Conservation (phyloP, 2,888 invertebrate genomes). For the Plusia festucae region DNA sequence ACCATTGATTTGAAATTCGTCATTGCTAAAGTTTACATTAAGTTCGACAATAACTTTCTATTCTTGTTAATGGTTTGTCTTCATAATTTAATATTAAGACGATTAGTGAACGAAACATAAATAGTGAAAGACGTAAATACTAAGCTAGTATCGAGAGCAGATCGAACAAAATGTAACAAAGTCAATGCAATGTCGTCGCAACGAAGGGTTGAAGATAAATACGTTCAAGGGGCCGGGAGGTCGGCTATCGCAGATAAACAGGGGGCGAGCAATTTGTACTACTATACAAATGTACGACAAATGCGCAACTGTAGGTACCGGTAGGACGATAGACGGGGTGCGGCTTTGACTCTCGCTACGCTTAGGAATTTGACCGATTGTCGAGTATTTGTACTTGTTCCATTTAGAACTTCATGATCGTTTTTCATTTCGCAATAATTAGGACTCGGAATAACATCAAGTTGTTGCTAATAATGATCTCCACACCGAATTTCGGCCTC, state of each 20-base stretch:
- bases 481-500: no score
- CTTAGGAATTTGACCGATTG: slow-evolving; percentile 55
- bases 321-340: slow-evolving; percentile 52
- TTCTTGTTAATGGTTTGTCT: no score
- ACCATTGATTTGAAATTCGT: not conserved
- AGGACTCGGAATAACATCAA: no score
- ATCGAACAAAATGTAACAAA: slow-evolving; percentile 81
- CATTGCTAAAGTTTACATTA: no score
- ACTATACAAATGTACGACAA: slow-evolving; percentile 84
- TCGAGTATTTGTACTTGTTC: slow-evolving; percentile 48
- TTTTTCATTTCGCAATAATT: slow-evolving; percentile 9
- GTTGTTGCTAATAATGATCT: no score
- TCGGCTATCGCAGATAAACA: slow-evolving; percentile 80
- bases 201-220: slow-evolving; percentile 86
- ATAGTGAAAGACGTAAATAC: slow-evolving; percentile 28
- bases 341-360: slow-evolving; percentile 45
- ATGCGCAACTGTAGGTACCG: slow-evolving; percentile 69
- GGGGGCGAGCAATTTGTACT: slow-evolving; percentile 87
- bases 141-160: slow-evolving; percentile 56
- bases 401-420: slow-evolving; percentile 29
- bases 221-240: slow-evolving; percentile 78
- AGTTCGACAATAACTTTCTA: no score
- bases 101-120: slow-evolving; percentile 31
- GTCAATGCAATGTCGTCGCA: slow-evolving; percentile 78
- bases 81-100: not conserved